Evolutionary conservation across 1,140 invertebrate genomes (phyloP).

Genomic region (Tenebrio molitor): DNA sequence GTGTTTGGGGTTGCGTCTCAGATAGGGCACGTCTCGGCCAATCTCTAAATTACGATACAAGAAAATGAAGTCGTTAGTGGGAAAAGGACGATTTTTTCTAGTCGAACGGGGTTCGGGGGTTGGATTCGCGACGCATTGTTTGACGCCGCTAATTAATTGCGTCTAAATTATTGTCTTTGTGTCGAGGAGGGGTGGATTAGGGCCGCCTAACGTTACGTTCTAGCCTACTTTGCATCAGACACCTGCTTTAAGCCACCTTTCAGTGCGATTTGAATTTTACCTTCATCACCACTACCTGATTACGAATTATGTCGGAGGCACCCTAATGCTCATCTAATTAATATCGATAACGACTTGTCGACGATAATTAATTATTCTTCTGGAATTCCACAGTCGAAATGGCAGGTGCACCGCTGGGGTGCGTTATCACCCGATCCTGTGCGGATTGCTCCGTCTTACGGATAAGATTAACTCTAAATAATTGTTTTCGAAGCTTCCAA

Average conservation of each 20-base stretch:
- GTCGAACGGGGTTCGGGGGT: background rate
- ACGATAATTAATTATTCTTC: constrained; percentile 30
- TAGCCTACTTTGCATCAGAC: constrained; percentile 24
- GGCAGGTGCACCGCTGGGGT: too few species aligned
- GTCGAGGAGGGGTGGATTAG: background rate
- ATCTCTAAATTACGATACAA: constrained; percentile 37
- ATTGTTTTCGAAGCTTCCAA: constrained; percentile 8
- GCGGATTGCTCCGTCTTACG: constrained; percentile 1
- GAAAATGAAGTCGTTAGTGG: constrained; percentile 28
- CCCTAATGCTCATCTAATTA: constrained; percentile 35
- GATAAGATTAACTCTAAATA: background rate
- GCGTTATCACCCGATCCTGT: too few species aligned
- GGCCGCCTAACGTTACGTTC: constrained; percentile 12
- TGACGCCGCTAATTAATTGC: constrained; percentile 23
- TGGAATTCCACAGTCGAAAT: background rate
- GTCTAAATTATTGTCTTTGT: constrained; percentile 7
- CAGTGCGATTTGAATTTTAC: constrained; percentile 40
- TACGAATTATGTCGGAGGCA: constrained; percentile 30
- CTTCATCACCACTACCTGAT: constrained; percentile 38
- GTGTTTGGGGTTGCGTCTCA: constrained; percentile 40
- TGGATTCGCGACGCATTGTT: background rate
- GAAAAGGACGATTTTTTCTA: constrained; percentile 12
- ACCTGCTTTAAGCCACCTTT: constrained; percentile 40
- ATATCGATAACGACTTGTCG: constrained; percentile 17
- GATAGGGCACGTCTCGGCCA: constrained; percentile 46